These are phyloP conservation scores for Drosophila prostipennis DNA, from an alignment of 2,888 invertebrate genomes.

Conservation along the genomic window DNA sequence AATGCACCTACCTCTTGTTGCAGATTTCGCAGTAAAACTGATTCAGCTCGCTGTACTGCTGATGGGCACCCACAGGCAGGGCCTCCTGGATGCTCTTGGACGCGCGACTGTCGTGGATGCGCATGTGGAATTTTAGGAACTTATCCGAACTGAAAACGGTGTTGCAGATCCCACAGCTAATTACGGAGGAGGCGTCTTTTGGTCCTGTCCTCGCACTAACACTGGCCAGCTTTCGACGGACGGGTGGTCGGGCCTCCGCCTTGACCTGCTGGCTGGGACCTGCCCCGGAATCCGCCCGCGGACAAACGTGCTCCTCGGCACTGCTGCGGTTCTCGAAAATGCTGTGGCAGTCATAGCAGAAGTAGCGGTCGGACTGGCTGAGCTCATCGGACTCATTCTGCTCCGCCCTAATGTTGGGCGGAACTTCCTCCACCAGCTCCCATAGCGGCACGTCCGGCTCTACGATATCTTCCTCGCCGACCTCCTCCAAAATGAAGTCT, in stretches of 20 bases:
- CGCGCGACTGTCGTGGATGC: constrained; percentile 90
- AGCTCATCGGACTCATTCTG: constrained; percentile 10
- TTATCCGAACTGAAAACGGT: constrained; percentile 89
- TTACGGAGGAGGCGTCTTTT: constrained; percentile 3
- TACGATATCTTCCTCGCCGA: constrained; percentile 16
- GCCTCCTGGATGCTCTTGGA: constrained; percentile 82
- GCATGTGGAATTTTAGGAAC: constrained; percentile 87
- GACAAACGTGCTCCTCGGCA: constrained; percentile 75
- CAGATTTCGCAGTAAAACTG: constrained; percentile 86
- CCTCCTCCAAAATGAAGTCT: constrained; percentile 11
- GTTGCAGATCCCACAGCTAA: constrained; percentile 87
- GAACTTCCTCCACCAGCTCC: constrained; percentile 56
- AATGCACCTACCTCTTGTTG: constrained; percentile 82
- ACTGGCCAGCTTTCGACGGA: constrained; percentile 6
- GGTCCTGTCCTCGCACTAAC: not conserved
- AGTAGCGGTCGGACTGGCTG: constrained; percentile 63
- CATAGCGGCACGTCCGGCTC: constrained; percentile 51
- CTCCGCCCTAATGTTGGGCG: not conserved
- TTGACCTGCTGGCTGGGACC: not conserved
- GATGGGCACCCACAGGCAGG: constrained; percentile 78
- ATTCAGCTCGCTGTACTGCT: constrained; percentile 77
- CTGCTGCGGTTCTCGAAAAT: constrained; percentile 69
- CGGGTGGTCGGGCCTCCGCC: not conserved
- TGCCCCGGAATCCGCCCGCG: constrained; percentile 39
- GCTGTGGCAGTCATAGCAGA: constrained; percentile 76